A percentile compares a stretch with the other conserved stretches of the same genome.
These are phyloP conservation scores for Dipodomys spectabilis DNA, from an alignment of 2,113 vertebrate genomes.

Conservation along the genomic window DNA sequence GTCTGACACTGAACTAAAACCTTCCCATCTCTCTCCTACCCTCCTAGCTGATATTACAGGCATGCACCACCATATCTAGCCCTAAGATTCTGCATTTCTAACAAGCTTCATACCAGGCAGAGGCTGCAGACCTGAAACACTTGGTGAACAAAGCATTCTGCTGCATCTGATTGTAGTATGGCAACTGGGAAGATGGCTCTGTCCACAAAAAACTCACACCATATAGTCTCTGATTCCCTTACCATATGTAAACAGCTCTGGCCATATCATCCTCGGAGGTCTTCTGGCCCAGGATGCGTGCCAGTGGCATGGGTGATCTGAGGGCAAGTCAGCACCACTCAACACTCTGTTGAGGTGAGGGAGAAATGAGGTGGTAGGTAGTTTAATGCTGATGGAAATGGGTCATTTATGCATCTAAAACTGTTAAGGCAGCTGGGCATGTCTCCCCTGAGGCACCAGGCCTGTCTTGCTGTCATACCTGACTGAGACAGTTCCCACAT, in stretches of 20 bases:
- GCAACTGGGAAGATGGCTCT: background rate
- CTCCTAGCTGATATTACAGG: too few species aligned
- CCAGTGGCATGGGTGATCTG: background rate
- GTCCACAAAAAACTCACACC: background rate
- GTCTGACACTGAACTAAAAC: too few species aligned
- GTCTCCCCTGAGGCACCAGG: background rate
- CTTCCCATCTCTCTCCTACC: too few species aligned
- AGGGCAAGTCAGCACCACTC: background rate
- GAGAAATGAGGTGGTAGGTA: accelerated
- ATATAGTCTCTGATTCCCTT: slow-evolving; percentile 8
- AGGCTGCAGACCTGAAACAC: background rate
- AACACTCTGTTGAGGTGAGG: background rate
- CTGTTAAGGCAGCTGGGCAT: background rate
- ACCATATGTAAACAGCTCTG: background rate
- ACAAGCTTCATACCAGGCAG: background rate
- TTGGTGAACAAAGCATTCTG: background rate
- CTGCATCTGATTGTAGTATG: background rate
- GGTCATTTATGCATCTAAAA: background rate
- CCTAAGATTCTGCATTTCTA: background rate
- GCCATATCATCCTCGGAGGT: background rate
- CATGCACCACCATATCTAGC: too few species aligned
- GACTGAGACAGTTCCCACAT: slow-evolving; percentile 61
- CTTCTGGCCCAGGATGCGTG: background rate
- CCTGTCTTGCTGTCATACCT: slow-evolving; percentile 8
- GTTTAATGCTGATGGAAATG: background rate